These are phyloP conservation scores for Alosa alosa DNA, from an alignment of 2,113 vertebrate species.

Conservation along the genomic window DNA sequence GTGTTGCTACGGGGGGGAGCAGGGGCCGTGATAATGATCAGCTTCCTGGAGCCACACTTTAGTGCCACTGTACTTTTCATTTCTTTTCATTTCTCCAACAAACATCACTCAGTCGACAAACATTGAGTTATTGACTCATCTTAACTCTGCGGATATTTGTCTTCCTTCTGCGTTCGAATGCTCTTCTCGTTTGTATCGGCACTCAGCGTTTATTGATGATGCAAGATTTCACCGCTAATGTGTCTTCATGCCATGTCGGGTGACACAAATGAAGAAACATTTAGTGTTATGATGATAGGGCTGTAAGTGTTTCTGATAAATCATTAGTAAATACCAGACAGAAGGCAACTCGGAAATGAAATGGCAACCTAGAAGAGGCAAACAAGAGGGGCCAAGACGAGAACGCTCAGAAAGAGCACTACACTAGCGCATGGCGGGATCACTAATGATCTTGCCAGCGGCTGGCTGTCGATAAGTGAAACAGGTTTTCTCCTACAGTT, in stretches of 20 bases:
- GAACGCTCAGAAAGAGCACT: neutral
- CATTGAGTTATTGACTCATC: neutral
- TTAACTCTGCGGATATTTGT: neutral
- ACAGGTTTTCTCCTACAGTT: neutral
- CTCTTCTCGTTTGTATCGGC: neutral
- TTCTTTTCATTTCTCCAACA: neutral
- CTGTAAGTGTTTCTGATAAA: neutral
- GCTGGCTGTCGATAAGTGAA: neutral
- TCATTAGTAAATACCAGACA: neutral
- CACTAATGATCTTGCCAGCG: constrained; percentile 8
- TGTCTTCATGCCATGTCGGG: neutral
- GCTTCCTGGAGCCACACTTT: neutral
- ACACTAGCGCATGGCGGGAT: neutral
- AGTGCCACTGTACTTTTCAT: neutral
- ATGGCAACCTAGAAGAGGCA: neutral
- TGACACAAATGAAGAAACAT: neutral
- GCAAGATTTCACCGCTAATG: neutral
- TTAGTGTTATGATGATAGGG: neutral
- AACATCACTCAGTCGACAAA: neutral
- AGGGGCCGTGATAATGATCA: neutral
- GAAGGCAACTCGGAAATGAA: neutral
- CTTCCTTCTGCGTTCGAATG: neutral
- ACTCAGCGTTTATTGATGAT: neutral
- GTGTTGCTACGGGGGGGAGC: neutral
- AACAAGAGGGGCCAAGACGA: neutral